These are phyloP conservation scores for zebrafish (Danio rerio) DNA, from an alignment of 2,113 vertebrate species.

Conservation along the genomic window DNA sequence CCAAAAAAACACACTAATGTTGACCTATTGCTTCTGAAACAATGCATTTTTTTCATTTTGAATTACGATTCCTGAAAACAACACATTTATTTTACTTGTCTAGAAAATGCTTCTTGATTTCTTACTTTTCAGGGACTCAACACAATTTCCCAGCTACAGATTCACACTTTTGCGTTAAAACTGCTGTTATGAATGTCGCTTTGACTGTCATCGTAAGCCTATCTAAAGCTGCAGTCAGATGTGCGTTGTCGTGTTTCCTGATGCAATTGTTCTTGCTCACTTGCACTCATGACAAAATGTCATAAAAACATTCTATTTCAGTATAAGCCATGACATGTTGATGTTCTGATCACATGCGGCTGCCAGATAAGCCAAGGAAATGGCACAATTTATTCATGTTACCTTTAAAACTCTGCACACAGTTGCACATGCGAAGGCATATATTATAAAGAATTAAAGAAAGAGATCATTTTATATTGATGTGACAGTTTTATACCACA, in stretches of 20 bases:
- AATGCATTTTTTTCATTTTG: too few relatives aligned
- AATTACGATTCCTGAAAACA: too few relatives aligned
- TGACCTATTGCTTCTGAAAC: too few relatives aligned
- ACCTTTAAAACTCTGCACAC: not conserved
- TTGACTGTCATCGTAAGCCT: constrained; percentile 18
- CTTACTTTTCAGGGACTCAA: not conserved
- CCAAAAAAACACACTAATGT: too few relatives aligned
- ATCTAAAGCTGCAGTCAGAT: not conserved
- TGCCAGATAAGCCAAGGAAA: not conserved
- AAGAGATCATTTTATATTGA: not conserved
- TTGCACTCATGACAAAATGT: constrained; percentile 4
- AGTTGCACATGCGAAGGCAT: not conserved
- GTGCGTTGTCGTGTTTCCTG: not conserved
- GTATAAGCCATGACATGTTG: constrained; percentile 9
- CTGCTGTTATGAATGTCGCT: not conserved
- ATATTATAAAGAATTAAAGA: not conserved
- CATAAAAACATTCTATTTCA: constrained; percentile 9
- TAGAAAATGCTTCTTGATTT: too few relatives aligned
- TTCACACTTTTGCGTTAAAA: constrained; percentile 4
- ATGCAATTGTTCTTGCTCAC: not conserved
- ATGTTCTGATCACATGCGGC: constrained; percentile 1
- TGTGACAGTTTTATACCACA: not conserved
- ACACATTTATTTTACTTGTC: too few relatives aligned
- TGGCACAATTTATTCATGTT: not conserved
- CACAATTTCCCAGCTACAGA: not conserved